A percentile compares a stretch with the other conserved stretches of the same genome.
Conservation (phyloP, 1,140 invertebrate genomes). For the Drosophila oshimai region DNA sequence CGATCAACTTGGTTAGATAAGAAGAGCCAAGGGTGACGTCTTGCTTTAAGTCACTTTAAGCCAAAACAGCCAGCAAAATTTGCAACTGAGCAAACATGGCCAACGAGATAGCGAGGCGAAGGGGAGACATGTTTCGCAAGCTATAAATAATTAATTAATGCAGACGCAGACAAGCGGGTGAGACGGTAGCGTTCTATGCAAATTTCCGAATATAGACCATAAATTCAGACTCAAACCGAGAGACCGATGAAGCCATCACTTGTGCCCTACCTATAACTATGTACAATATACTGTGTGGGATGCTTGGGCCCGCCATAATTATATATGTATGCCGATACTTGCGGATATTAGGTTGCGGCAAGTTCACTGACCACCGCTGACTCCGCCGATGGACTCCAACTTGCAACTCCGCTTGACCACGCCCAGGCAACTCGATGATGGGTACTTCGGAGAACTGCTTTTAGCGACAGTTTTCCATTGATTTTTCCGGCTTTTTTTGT, state of each 20-base stretch:
- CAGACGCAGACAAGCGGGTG: conserved; percentile 48
- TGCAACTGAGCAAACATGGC: conserved; percentile 56
- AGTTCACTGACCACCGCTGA: conserved; percentile 70
- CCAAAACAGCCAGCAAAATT: conserved; percentile 28
- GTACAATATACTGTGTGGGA: neutral
- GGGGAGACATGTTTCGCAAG: conserved; percentile 62
- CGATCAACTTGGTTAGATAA: conserved; percentile 73
- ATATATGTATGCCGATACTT: neutral
- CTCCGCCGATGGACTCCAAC: neutral
- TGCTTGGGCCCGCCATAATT: neutral
- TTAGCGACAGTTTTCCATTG: conserved; percentile 63
- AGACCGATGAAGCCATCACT: conserved; percentile 66
- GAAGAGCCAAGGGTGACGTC: conserved; percentile 43
- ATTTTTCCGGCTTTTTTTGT: neutral
- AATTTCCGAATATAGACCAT: conserved; percentile 78
- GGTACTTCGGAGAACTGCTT: conserved; percentile 43
- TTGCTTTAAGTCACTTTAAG: conserved; percentile 22
- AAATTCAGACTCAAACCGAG: conserved; percentile 52
- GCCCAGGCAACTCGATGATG: conserved; percentile 40
- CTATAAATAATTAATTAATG: conserved; percentile 80
- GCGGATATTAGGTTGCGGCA: conserved; percentile 22
- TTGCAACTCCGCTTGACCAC: conserved; percentile 48
- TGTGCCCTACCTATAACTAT: conserved; percentile 16
- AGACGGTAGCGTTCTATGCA: conserved; percentile 55
- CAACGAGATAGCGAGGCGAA: conserved; percentile 2